Percentiles rank a stretch among this genome's conserved stretches.
These are phyloP conservation scores for Neoarius graeffei DNA, from an alignment of 2,113 vertebrate genomes.

Conservation along the genomic window DNA sequence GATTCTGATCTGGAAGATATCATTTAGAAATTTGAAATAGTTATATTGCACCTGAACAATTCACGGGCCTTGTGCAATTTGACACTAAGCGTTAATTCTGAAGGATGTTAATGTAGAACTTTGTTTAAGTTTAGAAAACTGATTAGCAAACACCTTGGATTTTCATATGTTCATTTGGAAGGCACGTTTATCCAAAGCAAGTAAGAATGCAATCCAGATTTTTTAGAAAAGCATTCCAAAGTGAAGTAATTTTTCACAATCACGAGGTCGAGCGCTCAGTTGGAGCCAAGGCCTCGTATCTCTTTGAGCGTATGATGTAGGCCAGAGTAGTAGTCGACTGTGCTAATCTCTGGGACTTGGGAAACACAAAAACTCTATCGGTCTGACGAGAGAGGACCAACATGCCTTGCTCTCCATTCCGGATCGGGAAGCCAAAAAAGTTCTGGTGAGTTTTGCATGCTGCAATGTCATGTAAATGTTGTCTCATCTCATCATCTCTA, in stretches of 20 bases:
- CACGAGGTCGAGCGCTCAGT: too few relatives aligned
- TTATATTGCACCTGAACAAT: not conserved
- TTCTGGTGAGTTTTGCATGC: conserved; percentile 55
- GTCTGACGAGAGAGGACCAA: conserved; percentile 26
- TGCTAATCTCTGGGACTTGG: not conserved
- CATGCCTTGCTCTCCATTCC: conserved; percentile 59
- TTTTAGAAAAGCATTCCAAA: not conserved
- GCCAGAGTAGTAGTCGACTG: not conserved
- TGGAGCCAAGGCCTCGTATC: not conserved
- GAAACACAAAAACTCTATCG: conserved; percentile 1
- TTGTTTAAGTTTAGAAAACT: not conserved
- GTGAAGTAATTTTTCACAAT: not conserved
- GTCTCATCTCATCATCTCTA: too few relatives aligned
- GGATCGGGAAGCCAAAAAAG: conserved; percentile 53
- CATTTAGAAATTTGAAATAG: not conserved
- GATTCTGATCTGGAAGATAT: not conserved
- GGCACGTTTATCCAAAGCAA: not conserved
- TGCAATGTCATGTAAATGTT: conserved; percentile 10
- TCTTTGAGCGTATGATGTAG: not conserved
- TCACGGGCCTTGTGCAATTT: not conserved
- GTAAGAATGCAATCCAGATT: not conserved
- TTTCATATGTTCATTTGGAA: not conserved
- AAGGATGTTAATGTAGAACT: not conserved
- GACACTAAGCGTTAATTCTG: not conserved
- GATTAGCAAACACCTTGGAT: not conserved